Base-by-base conservation (phyloP, 2,797 vertebrate genomes). In the Alauda arvensis region DNA sequence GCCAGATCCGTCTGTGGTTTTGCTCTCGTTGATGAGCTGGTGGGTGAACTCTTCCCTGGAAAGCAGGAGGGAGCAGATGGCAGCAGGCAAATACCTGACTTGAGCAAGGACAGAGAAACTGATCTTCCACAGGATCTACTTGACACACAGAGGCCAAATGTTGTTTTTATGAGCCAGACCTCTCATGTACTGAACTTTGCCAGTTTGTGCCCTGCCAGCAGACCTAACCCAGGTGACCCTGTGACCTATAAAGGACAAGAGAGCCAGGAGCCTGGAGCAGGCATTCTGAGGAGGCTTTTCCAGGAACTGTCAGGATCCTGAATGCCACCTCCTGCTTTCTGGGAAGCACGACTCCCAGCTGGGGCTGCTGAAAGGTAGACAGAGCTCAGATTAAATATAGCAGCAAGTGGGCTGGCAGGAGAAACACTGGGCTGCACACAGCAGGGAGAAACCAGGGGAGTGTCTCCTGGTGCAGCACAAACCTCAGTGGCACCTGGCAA, bases 351-450 rank as follows among this genome's bases (percentile, higher is more conserved):
- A 89, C 85, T 91, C 80, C 83, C 70, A 45, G 55, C 46, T 46
- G 18, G 3, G 56, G 23, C 88, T 92, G 81, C 83, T 72, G 37
- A 57, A 86, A 91, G 91, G 91, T 90, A 88, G 92, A 88, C 61
- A 51, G 68, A 2, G 3, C 83, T 31, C 49, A 56, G 59, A 34
- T 88, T 95, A 94, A 46, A 74, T 78, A 86, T 92, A 92, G 91
- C 78, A 83, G 69, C 68, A 45, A 72, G 94, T 91, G 86, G 90
- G 94, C 25, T 85, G 90, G 77, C 77, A 62, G 86, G 90, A 93
- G 66, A 92, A 86, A 48, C 53, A 37, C 68, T 78, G 29, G 89
- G 87, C 83, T 91, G 31, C 80, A 68, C 23, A 6, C 60, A 86
- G 88, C 9, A 37, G 77, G 89, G 26, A 91, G 90, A 49, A 88